Conservation (phyloP, 1,140 invertebrate genomes). For the Rhysida immarginata region DNA sequence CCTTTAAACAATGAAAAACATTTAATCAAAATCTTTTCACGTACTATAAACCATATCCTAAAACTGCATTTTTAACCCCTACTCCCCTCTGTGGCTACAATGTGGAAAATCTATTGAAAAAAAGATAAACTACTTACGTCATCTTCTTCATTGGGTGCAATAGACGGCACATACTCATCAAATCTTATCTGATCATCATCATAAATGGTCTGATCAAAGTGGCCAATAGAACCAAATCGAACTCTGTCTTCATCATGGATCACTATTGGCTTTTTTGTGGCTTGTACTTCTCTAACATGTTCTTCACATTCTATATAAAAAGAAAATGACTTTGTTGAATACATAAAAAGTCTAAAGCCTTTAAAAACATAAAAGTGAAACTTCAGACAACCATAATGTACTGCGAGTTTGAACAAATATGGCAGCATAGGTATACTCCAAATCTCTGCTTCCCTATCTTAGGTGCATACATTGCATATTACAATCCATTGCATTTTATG, state of each 20-base stretch:
- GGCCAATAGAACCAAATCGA: conserved; percentile 71
- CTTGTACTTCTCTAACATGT: conserved; percentile 76
- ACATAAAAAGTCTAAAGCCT: no score
- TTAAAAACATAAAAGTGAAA: no score
- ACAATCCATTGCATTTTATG: no score
- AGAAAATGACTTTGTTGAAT: no score
- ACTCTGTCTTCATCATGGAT: conserved; percentile 51
- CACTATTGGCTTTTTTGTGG: conserved; percentile 50
- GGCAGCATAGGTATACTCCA: no score
- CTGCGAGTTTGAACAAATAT: no score
- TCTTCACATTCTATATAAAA: conserved; percentile 71
- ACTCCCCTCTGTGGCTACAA: no score
- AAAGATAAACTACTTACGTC: conserved; percentile 45
- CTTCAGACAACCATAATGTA: no score
- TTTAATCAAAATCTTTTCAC: background rate
- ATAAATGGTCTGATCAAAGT: conserved; percentile 87
- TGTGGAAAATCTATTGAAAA: no score
- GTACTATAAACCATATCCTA: background rate
- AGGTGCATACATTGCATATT: no score
- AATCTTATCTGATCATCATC: conserved; percentile 57
- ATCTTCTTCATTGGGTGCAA: conserved; percentile 79
- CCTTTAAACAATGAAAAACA: conserved; percentile 32
- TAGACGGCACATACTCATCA: conserved; percentile 88
- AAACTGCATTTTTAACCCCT: no score
- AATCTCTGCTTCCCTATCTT: no score